Percentiles rank a stretch among this genome's conserved stretches.
phyloP scores from a whole-genome alignment of 2,797 vertebrate genomes.

The Triplophysa yarkandensis region DNA sequence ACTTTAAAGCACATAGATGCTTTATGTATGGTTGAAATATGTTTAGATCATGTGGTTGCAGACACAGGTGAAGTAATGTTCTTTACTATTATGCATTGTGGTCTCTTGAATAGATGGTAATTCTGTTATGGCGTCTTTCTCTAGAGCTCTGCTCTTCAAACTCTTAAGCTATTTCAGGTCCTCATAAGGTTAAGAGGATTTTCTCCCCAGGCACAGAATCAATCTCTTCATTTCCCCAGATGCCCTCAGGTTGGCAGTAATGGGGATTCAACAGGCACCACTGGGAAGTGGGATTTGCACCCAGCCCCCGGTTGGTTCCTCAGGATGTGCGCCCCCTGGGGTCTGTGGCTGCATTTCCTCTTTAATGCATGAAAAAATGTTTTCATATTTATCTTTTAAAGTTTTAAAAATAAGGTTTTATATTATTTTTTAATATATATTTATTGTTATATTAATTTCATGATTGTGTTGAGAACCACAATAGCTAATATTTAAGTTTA shows the following conservation, averaged over 20 bases:
- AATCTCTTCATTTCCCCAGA: conserved; percentile 46
- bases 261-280: conserved; percentile 43
- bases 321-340: conserved; percentile 25
- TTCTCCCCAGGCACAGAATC: conserved; percentile 45
- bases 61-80: neutral
- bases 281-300: conserved; percentile 39
- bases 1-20: neutral
- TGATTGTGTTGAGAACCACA: no score
- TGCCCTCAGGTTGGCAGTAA: conserved; percentile 23
- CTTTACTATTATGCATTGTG: conserved; percentile 25
- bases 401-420: no score
- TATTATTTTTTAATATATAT: no score
- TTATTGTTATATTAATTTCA: no score
- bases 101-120: conserved; percentile 19
- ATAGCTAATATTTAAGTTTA: no score
- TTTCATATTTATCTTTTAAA: no score
- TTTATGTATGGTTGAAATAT: neutral
- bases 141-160: conserved; percentile 31
- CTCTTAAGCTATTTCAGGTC: conserved; percentile 49
- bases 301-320: neutral
- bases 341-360: neutral
- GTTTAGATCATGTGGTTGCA: neutral
- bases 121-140: conserved; percentile 34
- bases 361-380: neutral
- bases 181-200: conserved; percentile 50